Evolutionary conservation across 2,113 vertebrate genomes (phyloP).

Genomic region (Cyprinodon variegatus): DNA sequence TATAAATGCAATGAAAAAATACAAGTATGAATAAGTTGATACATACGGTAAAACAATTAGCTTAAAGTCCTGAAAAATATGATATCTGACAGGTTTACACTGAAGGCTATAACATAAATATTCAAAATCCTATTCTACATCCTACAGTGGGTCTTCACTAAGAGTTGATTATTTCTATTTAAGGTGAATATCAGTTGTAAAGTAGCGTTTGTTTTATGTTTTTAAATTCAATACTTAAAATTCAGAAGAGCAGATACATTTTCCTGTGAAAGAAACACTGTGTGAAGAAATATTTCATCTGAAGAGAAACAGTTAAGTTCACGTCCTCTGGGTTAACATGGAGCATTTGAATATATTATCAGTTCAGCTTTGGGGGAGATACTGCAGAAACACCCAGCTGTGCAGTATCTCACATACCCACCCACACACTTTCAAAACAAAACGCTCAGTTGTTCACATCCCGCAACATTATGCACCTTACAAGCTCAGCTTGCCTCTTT

Average conservation of each 20-base stretch:
- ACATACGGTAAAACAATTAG: no score
- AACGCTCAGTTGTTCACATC: slow-evolving; percentile 27
- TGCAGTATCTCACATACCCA: slow-evolving; percentile 40
- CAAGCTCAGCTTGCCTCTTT: slow-evolving; percentile 12
- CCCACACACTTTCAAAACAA: slow-evolving; percentile 40
- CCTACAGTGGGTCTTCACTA: neutral
- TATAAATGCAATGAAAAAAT: no score
- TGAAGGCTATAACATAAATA: neutral
- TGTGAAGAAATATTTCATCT: neutral
- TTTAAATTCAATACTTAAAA: neutral
- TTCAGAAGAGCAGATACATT: neutral
- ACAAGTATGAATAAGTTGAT: no score
- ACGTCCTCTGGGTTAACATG: slow-evolving; percentile 15
- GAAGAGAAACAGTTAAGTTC: slow-evolving; percentile 17
- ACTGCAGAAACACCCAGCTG: slow-evolving; percentile 51
- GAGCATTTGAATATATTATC: slow-evolving; percentile 42
- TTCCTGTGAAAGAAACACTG: no score
- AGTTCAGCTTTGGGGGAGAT: slow-evolving; percentile 43
- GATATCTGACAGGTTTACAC: neutral
- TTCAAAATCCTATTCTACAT: neutral
- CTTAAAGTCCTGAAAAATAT: no score
- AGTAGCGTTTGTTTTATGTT: neutral
- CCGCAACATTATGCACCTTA: slow-evolving; percentile 29
- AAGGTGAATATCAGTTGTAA: no score
- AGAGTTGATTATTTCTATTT: neutral